These are phyloP conservation scores for Menidia menidia DNA, from an alignment of 2,797 vertebrate genomes.

Conservation along the genomic window DNA sequence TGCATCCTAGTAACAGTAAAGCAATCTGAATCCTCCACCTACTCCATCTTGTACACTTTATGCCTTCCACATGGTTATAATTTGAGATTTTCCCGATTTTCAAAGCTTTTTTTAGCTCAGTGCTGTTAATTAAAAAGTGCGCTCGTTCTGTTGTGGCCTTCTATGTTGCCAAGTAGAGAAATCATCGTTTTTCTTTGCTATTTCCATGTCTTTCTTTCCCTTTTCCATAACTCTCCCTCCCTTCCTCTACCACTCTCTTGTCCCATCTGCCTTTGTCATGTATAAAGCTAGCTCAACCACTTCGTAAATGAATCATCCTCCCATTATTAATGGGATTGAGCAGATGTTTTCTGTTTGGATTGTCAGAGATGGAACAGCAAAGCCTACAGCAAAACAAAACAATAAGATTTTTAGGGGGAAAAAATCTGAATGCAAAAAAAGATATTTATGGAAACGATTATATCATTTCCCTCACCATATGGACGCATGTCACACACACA, in stretches of 20 bases:
- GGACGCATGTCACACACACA: slow-evolving; percentile 71
- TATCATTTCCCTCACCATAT: slow-evolving; percentile 70
- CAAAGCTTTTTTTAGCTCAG: slow-evolving; percentile 74
- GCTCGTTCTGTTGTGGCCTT: slow-evolving; percentile 79
- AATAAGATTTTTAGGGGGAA: slow-evolving; percentile 49
- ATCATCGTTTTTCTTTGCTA: slow-evolving; percentile 55
- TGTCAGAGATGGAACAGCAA: slow-evolving; percentile 71
- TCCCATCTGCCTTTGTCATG: slow-evolving; percentile 63
- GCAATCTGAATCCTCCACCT: slow-evolving; percentile 67
- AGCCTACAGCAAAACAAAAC: slow-evolving; percentile 73
- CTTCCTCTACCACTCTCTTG: slow-evolving; percentile 17
- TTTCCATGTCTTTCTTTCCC: slow-evolving; percentile 44
- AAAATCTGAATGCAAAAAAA: slow-evolving; percentile 53
- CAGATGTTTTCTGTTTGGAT: slow-evolving; percentile 82
- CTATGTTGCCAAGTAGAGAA: slow-evolving; percentile 75
- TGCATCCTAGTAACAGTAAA: slow-evolving; percentile 65
- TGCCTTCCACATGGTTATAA: slow-evolving; percentile 80
- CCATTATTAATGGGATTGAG: slow-evolving; percentile 73
- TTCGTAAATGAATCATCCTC: slow-evolving; percentile 78
- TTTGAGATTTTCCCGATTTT: slow-evolving; percentile 79
- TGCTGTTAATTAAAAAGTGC: slow-evolving; percentile 83
- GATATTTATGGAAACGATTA: slow-evolving; percentile 80
- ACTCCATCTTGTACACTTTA: slow-evolving; percentile 70
- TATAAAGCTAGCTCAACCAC: slow-evolving; percentile 63
- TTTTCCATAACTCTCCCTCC: slow-evolving; percentile 10